These are phyloP conservation scores for Malacoctenus gilli DNA, from an alignment of 2,797 vertebrate species.

Conservation along the genomic window DNA sequence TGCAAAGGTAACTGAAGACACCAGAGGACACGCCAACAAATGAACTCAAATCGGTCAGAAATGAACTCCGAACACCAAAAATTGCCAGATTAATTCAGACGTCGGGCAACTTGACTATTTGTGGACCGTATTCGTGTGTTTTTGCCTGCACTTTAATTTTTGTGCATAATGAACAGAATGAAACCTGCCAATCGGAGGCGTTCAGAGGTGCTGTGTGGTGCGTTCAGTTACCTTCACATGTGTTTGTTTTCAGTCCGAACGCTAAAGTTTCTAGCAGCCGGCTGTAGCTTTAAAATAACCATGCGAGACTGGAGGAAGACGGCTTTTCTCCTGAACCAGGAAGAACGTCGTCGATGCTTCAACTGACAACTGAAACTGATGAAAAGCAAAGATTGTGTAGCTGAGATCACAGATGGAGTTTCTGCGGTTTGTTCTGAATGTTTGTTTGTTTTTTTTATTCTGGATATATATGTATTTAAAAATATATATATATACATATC, in stretches of 20 bases:
- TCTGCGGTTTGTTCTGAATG: conserved; percentile 37
- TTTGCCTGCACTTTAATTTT: too few species aligned
- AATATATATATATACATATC: too few species aligned
- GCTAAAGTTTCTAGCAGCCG: conserved; percentile 4
- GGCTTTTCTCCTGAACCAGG: conserved; percentile 18
- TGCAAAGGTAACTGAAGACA: background rate
- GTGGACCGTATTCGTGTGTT: too few species aligned
- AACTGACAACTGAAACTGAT: conserved; percentile 36
- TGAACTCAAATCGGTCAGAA: too few species aligned
- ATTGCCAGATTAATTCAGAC: background rate
- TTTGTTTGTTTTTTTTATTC: conserved; percentile 28
- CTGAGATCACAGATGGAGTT: conserved; percentile 35
- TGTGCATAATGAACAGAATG: too few species aligned
- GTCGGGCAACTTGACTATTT: too few species aligned
- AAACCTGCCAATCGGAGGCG: too few species aligned
- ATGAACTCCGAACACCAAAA: background rate
- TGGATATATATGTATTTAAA: conserved; percentile 4
- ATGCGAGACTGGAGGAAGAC: background rate
- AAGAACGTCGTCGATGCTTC: conserved; percentile 43
- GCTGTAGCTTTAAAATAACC: background rate
- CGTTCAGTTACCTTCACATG: background rate
- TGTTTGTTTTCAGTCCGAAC: conserved; percentile 1
- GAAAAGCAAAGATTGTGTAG: conserved; percentile 38
- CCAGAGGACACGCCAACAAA: too few species aligned
- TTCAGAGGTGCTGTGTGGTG: too few species aligned